phyloP scores from a whole-genome alignment of 1,140 invertebrate species.

The Drosophila pachea region DNA sequence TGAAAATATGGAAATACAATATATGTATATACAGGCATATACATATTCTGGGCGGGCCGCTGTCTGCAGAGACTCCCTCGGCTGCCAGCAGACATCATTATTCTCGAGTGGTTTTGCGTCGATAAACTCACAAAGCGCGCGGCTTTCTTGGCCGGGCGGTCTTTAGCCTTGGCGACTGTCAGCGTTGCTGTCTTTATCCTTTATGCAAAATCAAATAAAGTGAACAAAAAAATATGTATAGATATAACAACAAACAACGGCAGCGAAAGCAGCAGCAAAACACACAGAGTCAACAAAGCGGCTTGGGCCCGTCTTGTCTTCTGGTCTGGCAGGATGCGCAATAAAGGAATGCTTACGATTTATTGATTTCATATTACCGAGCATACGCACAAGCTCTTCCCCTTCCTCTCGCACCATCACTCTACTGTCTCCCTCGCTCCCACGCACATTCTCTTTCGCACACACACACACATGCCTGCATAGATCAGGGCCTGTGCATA shows the following conservation, averaged over 20 bases:
- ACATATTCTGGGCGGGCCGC: neutral
- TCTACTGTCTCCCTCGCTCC: no score
- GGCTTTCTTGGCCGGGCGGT: conserved; percentile 29
- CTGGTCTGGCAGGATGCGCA: conserved; percentile 33
- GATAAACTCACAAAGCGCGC: conserved; percentile 70
- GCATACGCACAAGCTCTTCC: conserved; percentile 3
- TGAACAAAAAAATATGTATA: conserved; percentile 53
- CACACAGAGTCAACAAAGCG: conserved; percentile 25
- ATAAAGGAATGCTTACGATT: conserved; percentile 68
- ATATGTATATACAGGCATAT: neutral
- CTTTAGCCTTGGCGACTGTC: conserved; percentile 20
- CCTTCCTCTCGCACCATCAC: no score
- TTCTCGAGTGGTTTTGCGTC: conserved; percentile 65
- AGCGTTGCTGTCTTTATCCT: conserved; percentile 46
- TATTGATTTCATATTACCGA: conserved; percentile 73
- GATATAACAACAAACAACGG: neutral
- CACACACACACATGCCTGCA: conserved; percentile 21
- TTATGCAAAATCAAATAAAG: conserved; percentile 70
- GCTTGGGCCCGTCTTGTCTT: conserved; percentile 13
- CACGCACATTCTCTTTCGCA: neutral
- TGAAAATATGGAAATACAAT: conserved; percentile 24
- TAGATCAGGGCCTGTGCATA: conserved; percentile 48
- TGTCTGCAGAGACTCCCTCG: neutral
- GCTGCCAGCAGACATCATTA: conserved; percentile 66
- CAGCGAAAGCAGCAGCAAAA: conserved; percentile 3